Percentiles rank a stretch among this genome's conserved stretches.
Conservation (phyloP, 2,113 vertebrate species). For the Onychostoma macrolepis region DNA sequence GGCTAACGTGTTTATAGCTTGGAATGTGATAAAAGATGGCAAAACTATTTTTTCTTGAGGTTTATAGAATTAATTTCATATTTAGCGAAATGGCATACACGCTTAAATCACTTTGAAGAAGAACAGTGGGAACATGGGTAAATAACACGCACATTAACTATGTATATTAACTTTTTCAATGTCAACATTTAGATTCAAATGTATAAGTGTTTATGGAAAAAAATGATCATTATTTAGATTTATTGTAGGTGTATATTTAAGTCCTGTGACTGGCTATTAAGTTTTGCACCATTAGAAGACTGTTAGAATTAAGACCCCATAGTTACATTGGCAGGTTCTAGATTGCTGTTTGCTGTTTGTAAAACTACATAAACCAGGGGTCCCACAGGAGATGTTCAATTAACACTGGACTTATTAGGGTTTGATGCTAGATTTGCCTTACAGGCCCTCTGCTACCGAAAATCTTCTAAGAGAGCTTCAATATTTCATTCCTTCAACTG, state of each 20-base stretch:
- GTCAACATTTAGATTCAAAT: not conserved
- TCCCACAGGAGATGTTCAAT: conserved; percentile 4
- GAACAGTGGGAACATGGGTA: not conserved
- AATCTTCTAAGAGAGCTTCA: not conserved
- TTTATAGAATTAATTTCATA: too few relatives aligned
- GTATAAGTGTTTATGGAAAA: too few relatives aligned
- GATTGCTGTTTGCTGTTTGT: conserved; percentile 6
- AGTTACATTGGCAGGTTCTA: not conserved
- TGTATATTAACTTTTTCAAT: not conserved
- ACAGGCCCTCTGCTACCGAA: not conserved
- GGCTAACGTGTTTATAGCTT: not conserved
- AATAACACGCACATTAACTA: not conserved
- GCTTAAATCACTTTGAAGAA: too few relatives aligned
- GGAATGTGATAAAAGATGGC: too few relatives aligned
- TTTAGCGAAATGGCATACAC: too few relatives aligned
- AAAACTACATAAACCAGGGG: not conserved
- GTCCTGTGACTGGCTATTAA: too few relatives aligned
- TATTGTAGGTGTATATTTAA: too few relatives aligned
- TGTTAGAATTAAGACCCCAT: not conserved
- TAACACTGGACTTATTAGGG: not conserved
- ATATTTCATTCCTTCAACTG: not conserved
- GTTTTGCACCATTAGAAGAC: not conserved
- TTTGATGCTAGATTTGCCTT: conserved; percentile 5
- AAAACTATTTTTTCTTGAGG: too few relatives aligned
- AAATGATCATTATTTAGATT: too few relatives aligned